Conservation (phyloP, 2,888 invertebrate species). For the Parnassius smintheus region DNA sequence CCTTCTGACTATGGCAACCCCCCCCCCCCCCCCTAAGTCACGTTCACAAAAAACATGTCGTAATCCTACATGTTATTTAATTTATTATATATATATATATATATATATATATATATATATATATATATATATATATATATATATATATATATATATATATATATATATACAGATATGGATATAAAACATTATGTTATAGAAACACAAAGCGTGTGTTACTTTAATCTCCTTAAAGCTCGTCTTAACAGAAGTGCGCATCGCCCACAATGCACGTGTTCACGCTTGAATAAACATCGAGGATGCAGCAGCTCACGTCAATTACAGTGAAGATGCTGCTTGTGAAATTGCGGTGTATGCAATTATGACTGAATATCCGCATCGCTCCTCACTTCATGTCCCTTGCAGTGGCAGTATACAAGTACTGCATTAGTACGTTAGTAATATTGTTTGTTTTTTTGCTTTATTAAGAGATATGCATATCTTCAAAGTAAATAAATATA, state of each 20-base stretch:
- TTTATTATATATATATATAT: no score
- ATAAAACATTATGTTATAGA: no score
- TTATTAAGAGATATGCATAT: not conserved
- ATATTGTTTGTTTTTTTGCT: not conserved
- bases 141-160: no score
- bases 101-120: no score
- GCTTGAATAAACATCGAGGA: constrained; percentile 3
- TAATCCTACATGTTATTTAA: no score
- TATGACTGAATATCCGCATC: constrained; percentile 21
- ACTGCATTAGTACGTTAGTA: not conserved
- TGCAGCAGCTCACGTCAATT: constrained; percentile 22
- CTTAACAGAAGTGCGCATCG: constrained; percentile 13
- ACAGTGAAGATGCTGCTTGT: constrained; percentile 24
- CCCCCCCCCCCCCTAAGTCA: no score
- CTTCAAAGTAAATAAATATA: no score
- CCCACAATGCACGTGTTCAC: constrained; percentile 12
- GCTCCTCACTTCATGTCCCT: constrained; percentile 10
- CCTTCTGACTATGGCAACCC: no score
- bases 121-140: no score
- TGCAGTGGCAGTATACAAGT: not conserved
- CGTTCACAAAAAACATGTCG: no score
- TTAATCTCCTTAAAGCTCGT: constrained; percentile 10
- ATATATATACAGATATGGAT: no score
- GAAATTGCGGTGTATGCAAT: constrained; percentile 22
- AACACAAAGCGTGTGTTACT: not conserved